These are phyloP conservation scores for Leptinotarsa lineolata DNA, from an alignment of 1,140 invertebrate species.

Conservation along the genomic window DNA sequence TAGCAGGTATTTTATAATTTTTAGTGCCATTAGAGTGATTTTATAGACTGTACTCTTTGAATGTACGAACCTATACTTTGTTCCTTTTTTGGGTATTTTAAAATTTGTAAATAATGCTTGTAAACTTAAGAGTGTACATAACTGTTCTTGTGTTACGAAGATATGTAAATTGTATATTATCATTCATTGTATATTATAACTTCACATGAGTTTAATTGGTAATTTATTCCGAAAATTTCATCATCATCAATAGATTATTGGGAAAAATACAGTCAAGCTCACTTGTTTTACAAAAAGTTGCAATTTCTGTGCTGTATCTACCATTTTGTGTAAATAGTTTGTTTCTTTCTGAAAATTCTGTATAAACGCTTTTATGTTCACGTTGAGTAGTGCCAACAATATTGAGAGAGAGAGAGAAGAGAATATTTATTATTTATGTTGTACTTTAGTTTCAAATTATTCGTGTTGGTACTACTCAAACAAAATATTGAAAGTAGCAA, in stretches of 20 bases:
- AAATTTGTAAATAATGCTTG: slow-evolving; percentile 35
- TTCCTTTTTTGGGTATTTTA: slow-evolving; percentile 35
- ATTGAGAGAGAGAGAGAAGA: slow-evolving; percentile 6
- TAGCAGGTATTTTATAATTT: slow-evolving; percentile 10
- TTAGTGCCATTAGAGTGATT: slow-evolving; percentile 31
- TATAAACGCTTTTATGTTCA: slow-evolving; percentile 26
- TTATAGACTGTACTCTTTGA: slow-evolving; percentile 31
- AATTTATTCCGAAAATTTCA: slow-evolving; percentile 6
- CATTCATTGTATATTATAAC: slow-evolving; percentile 34
- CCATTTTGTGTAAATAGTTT: slow-evolving; percentile 6
- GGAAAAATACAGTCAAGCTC: neutral
- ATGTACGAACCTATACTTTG: slow-evolving; percentile 22
- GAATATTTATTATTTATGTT: slow-evolving; percentile 25
- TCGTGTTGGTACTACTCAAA: slow-evolving; percentile 36
- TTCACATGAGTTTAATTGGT: neutral
- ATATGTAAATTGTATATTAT: slow-evolving; percentile 41
- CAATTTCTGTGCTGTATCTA: neutral
- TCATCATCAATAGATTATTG: slow-evolving; percentile 16
- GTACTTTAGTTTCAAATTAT: slow-evolving; percentile 14
- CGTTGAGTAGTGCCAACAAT: slow-evolving; percentile 25
- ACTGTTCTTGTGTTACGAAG: slow-evolving; percentile 30
- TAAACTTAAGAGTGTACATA: slow-evolving; percentile 34
- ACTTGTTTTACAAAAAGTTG: neutral
- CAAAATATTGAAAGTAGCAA: slow-evolving; percentile 39
- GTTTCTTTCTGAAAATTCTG: neutral